Evolutionary conservation across 2,888 invertebrate species (phyloP), one percentile per base, ranked within the genome.

Genomic region (Poecilobothrus nobilitatus): DNA sequence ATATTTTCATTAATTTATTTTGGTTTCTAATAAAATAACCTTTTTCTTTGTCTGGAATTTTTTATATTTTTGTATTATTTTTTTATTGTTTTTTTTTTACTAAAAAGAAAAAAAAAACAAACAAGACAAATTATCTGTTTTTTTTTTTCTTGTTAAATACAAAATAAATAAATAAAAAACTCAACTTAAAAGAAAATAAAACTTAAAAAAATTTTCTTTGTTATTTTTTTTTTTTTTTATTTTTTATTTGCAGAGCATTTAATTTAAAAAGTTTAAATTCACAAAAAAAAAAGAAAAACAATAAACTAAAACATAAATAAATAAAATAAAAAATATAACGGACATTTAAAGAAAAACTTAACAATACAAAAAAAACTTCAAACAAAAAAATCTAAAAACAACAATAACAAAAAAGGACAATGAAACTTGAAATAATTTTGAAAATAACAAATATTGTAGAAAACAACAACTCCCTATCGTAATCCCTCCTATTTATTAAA

Each of bases 231-330:
- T 4, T 53, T 53, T 18, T 18, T 18, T n/a, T 53, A 2, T 53
- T n/a, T 12, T 53, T 6, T 53, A 15, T 53, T 53, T 53, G 53
- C 53, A 53, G 4, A 53, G 53, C 53, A 53, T 53, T 53, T 53
- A 53, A 53, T 53, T 53, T 53, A 53, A 53, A 53, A 53, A 53
- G 53, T 53, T 53, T 53, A 18, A 53, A 53, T n/a, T 53, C 15
- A 18, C 9, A 53, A 53, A 53, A 53, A 53, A 8, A 53, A 53
- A 53, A 53, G 2, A 9, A 18, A 53, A 53, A 18, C 18, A 18
- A 18, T 2, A 53, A 53, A 53, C 41, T 6, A 6, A 41, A 41
- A 41, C 15, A 41, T 5, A 41, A 6, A 41, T 6, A 41, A 6
- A 41, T 15, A 41, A 41, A 6, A 41, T 6, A 41, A 6, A 41